Base-by-base conservation (phyloP, 1,140 invertebrate genomes). In the Heliconius hewitsoni region DNA sequence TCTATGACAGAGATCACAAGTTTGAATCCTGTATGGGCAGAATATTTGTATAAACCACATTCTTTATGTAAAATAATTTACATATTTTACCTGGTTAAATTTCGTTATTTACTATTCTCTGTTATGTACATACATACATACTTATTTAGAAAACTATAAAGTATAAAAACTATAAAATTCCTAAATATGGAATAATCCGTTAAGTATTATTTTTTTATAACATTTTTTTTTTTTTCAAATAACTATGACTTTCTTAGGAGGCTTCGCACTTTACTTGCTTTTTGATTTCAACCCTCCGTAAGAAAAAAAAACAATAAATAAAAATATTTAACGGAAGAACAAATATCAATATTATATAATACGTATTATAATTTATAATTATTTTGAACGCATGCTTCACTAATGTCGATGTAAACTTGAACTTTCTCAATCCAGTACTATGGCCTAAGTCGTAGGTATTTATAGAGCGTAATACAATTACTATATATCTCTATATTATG, bases 391-490 rank as follows among this genome's bases (percentile, higher is more conserved):
- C 60, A 74, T 81, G 74, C 57, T 39, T 76, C 37, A 76, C 55
- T 66, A 76, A 72, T 39, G 30, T 27, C 37, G 27, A 34, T 27
- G 34, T 76, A 76, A 66, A 66, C 74, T 76, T 76, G 74, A 76
- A 76, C 74, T 76, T 76, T 76, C 74, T 76, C 74, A 52, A 66
- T 27, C 57, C 74, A 6, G 74, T 42, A 60, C 57, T 76, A 70
- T 66, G 55, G 55, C 57, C 74, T 76, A 76, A 66, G 60, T 30
- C 60, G 60, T 30, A 75, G 74, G 57, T 75, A 76, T 76, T 74
- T 37, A 76, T 76, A 76, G 34, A 52, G 13, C 37, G 57, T 76
- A 66, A 76, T 76, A 76, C 57, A 76, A 76, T 76, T 39, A 76
- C 23, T 66, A 66, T 66, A 66, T 52, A 52, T 19, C 6, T 52